These are phyloP conservation scores for Pseudois nayaur DNA, from an alignment of 2,113 vertebrate genomes.

Conservation along the genomic window DNA sequence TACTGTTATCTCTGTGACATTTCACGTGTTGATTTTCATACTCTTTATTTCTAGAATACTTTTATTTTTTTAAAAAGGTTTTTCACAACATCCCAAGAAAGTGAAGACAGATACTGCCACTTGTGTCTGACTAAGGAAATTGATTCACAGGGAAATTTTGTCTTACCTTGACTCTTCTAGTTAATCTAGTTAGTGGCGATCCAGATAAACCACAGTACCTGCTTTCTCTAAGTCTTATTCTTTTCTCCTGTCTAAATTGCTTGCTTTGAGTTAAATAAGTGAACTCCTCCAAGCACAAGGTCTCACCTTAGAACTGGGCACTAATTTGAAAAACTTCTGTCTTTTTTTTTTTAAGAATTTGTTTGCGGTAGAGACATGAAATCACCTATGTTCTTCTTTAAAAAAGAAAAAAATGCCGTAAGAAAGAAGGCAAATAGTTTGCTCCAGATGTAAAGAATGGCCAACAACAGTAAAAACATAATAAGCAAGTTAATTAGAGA, in stretches of 20 bases:
- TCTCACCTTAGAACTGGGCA: not conserved
- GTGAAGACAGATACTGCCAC: not conserved
- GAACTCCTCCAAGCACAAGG: not conserved
- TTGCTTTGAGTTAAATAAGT: slow-evolving; percentile 31
- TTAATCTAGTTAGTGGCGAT: not conserved
- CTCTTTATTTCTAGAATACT: not conserved
- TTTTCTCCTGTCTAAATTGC: not conserved
- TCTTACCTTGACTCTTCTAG: not conserved
- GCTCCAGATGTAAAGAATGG: not conserved
- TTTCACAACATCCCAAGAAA: not conserved
- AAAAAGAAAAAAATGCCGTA: not conserved
- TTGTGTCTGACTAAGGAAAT: not conserved
- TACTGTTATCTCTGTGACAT: not conserved
- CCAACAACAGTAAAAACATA: slow-evolving; percentile 12
- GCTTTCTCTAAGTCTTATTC: not conserved
- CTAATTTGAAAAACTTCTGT: slow-evolving; percentile 15
- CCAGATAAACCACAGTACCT: not conserved
- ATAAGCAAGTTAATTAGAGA: slow-evolving; percentile 49
- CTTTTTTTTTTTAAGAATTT: not conserved
- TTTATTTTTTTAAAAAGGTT: not conserved
- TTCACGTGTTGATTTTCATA: not conserved
- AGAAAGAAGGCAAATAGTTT: not conserved
- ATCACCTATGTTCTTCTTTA: not conserved
- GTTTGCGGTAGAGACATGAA: not conserved
- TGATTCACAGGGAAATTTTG: not conserved